phyloP scores from a whole-genome alignment of 35 echinoderm and acorn worm species.

The Diadema setosum region DNA sequence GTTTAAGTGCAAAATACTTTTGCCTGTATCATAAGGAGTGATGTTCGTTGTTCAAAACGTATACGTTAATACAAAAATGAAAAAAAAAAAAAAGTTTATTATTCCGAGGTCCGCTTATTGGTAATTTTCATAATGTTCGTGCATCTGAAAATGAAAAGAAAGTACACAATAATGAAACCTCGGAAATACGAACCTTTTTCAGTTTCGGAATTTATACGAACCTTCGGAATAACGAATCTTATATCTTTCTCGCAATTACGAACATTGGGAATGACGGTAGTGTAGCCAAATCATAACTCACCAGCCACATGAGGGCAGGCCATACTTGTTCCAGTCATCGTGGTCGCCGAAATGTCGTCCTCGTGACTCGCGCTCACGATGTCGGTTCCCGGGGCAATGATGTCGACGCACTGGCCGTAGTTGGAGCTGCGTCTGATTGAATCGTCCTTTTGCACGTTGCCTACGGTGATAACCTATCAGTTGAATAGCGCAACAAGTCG shows the following conservation, averaged over 20 bases:
- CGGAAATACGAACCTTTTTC: background rate
- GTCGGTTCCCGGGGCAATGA: conserved; percentile 4
- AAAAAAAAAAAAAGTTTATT: no score
- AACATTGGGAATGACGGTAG: no score
- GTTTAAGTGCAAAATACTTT: no score
- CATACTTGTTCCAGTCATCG: conserved; percentile 23
- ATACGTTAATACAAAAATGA: no score
- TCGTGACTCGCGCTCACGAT: background rate
- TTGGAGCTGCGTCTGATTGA: background rate
- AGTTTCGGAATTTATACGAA: background rate
- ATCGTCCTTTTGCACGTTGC: background rate
- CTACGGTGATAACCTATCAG: background rate
- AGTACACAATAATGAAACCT: background rate
- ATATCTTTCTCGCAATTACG: no score
- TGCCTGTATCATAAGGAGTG: no score
- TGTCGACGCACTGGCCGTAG: conserved; percentile 16
- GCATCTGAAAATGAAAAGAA: background rate
- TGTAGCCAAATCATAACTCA: background rate
- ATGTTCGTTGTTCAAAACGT: no score
- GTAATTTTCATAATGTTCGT: no score
- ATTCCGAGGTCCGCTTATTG: no score
- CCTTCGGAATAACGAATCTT: background rate
- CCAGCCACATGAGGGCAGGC: conserved; percentile 23
- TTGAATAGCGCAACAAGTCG: background rate
- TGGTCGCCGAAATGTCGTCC: background rate